Evolutionary conservation across 1,140 invertebrate genomes (phyloP).

Genomic region (Meloidogyne chitwoodi): DNA sequence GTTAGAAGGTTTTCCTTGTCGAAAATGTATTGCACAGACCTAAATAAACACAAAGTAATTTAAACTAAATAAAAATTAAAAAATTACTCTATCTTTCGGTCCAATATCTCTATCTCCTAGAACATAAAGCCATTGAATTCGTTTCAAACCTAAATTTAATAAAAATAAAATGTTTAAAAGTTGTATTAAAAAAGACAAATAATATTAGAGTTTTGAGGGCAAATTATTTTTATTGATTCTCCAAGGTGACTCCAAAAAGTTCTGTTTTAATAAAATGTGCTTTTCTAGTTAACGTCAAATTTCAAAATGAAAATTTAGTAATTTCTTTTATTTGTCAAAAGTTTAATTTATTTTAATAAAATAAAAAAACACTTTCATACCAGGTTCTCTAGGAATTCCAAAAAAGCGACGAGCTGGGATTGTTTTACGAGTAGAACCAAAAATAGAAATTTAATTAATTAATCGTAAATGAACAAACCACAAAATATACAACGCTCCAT

Average conservation of each 20-base stretch:
- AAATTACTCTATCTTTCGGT: slow-evolving; percentile 44
- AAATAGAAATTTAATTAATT: not conserved
- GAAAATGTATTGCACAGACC: slow-evolving; percentile 51
- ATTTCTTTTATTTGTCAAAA: too few relatives aligned
- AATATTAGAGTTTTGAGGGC: too few relatives aligned
- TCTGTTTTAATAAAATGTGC: too few relatives aligned
- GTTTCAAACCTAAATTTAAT: not conserved
- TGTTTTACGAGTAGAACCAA: slow-evolving; percentile 24
- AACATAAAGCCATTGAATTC: slow-evolving; percentile 50
- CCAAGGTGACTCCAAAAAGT: too few relatives aligned
- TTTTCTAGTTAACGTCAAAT: too few relatives aligned
- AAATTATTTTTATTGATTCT: too few relatives aligned
- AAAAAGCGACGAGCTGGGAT: slow-evolving; percentile 42
- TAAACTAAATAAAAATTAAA: not conserved
- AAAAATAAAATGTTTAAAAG: too few relatives aligned
- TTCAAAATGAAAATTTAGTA: too few relatives aligned
- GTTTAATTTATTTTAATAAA: too few relatives aligned
- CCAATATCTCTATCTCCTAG: slow-evolving; percentile 42
- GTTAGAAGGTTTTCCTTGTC: slow-evolving; percentile 42
- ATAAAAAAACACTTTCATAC: slow-evolving; percentile 27
- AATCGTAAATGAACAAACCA: slow-evolving; percentile 1
- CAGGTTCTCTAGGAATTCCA: slow-evolving; percentile 42
- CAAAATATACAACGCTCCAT: slow-evolving; percentile 33
- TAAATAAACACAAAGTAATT: slow-evolving; percentile 26
- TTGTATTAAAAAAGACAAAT: too few relatives aligned